phyloP scores from a whole-genome alignment of 2,113 vertebrate genomes.

The Oncorhynchus keta region DNA sequence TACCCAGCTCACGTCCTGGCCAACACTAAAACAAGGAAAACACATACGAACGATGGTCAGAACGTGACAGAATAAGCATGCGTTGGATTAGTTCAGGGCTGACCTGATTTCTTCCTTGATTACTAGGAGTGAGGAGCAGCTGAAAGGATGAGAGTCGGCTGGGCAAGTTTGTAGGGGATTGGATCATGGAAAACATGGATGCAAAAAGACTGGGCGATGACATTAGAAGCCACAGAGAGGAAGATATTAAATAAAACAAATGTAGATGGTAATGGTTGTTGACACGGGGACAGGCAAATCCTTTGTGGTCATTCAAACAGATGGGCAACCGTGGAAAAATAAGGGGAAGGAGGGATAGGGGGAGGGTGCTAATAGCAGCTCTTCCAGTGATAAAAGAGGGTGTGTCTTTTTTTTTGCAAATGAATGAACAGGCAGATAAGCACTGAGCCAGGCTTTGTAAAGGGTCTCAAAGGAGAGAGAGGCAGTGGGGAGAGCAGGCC shows the following conservation, averaged over 20 bases:
- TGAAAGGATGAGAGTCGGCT: not conserved
- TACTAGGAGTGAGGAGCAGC: not conserved
- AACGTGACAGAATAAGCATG: too few relatives aligned
- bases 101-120: not conserved
- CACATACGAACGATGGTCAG: too few relatives aligned
- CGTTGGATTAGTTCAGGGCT: not conserved
- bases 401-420: slow-evolving; percentile 54
- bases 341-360: not conserved
- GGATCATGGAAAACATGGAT: not conserved
- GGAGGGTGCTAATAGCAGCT: slow-evolving; percentile 59
- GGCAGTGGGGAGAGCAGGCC: slow-evolving; percentile 38
- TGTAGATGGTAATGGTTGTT: not conserved
- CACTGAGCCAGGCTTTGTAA: slow-evolving; percentile 46
- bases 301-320: slow-evolving; percentile 28
- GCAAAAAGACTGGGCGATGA: slow-evolving; percentile 26
- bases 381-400: slow-evolving; percentile 69
- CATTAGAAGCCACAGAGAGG: slow-evolving; percentile 32
- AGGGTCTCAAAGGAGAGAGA: slow-evolving; percentile 58
- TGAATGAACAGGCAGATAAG: slow-evolving; percentile 64
- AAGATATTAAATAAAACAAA: slow-evolving; percentile 8
- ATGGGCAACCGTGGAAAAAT: slow-evolving; percentile 31
- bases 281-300: not conserved
- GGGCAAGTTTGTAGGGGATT: not conserved
- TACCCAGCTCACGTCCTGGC: too few relatives aligned
- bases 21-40: too few relatives aligned